These are phyloP conservation scores for Syngnathus acus DNA, from an alignment of 2,797 vertebrate genomes.

Conservation along the genomic window DNA sequence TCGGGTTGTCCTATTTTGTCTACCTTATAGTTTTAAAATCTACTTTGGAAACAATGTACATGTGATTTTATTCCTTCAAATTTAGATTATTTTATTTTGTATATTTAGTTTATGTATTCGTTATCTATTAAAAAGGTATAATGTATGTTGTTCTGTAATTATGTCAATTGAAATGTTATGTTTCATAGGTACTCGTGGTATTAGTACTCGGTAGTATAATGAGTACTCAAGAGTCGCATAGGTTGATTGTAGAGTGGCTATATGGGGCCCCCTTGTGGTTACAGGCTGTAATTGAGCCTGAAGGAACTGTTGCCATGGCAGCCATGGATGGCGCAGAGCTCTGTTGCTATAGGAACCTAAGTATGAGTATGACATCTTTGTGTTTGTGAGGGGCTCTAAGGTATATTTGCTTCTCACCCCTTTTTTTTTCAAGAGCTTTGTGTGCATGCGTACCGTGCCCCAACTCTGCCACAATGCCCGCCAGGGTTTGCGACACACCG, in stretches of 20 bases:
- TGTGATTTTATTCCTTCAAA: neutral
- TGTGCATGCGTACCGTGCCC: slow-evolving; percentile 58
- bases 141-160: no score
- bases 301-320: slow-evolving; percentile 70
- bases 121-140: neutral
- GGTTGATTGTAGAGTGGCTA: slow-evolving; percentile 24
- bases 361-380: slow-evolving; percentile 58
- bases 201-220: no score
- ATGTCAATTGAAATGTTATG: no score
- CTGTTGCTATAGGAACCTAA: slow-evolving; percentile 69
- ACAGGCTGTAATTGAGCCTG: slow-evolving; percentile 42
- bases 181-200: no score
- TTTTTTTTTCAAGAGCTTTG: slow-evolving; percentile 7
- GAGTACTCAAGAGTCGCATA: neutral
- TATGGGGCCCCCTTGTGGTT: slow-evolving; percentile 61
- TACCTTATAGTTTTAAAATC: neutral
- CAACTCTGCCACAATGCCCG: slow-evolving; percentile 66
- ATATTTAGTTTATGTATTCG: neutral
- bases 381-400: slow-evolving; percentile 49
- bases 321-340: slow-evolving; percentile 68
- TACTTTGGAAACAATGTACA: no score
- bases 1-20: neutral
- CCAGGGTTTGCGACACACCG: slow-evolving; percentile 58
- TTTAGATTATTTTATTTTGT: neutral
- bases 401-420: slow-evolving; percentile 52